A percentile compares a stretch with the other conserved stretches of the same genome.
Evolutionary conservation across 1,140 invertebrate genomes (phyloP).

Genomic region (Triops longicaudatus): DNA sequence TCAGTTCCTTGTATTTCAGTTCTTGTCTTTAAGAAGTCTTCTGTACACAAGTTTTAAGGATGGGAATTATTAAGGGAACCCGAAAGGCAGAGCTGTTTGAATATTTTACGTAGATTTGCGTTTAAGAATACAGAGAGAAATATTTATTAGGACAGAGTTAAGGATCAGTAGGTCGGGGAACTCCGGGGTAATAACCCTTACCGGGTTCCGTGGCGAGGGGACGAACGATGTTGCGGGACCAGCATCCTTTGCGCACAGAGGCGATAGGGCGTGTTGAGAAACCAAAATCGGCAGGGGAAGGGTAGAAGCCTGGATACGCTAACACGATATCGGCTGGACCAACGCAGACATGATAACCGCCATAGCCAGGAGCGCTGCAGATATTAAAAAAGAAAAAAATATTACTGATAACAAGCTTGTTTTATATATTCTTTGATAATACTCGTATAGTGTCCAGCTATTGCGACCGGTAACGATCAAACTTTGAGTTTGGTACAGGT

Average conservation of each 20-base stretch:
- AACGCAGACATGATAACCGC: slow-evolving; percentile 24
- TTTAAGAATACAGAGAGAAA: background rate
- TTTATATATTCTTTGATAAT: background rate
- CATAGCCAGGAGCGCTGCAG: slow-evolving; percentile 18
- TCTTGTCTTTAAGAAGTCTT: background rate
- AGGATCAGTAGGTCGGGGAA: background rate
- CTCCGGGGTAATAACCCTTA: background rate
- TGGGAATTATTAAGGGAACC: too few species aligned
- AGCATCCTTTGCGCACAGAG: slow-evolving; percentile 23
- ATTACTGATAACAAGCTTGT: background rate
- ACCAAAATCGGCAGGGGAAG: slow-evolving; percentile 19
- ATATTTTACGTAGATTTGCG: background rate
- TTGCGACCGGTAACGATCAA: slow-evolving; percentile 24
- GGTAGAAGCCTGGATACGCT: slow-evolving; percentile 25
- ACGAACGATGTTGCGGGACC: background rate
- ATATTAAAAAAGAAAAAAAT: background rate
- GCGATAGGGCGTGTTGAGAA: slow-evolving; percentile 17
- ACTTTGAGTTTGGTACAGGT: background rate
- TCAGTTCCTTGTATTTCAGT: background rate
- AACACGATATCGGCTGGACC: slow-evolving; percentile 19
- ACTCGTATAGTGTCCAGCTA: slow-evolving; percentile 26
- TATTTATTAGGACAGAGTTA: background rate
- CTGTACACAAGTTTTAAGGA: too few species aligned
- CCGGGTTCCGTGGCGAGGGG: background rate
- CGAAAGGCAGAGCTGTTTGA: too few species aligned